A percentile compares a stretch with the other conserved stretches of the same genome.
phyloP scores from a whole-genome alignment of 2,113 vertebrate genomes.

The Rhynchomys soricoides region DNA sequence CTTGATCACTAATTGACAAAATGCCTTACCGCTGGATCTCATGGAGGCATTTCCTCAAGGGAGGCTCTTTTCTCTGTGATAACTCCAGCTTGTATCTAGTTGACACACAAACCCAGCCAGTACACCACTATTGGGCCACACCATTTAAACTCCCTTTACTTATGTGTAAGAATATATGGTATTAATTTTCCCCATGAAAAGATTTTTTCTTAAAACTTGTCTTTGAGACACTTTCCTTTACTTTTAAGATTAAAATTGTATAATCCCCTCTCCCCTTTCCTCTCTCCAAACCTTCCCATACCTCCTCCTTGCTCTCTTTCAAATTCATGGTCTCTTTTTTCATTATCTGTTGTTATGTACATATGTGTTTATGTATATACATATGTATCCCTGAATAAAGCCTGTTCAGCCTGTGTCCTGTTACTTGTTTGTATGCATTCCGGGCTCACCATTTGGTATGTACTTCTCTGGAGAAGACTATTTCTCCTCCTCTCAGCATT shows the following conservation, averaged over 20 bases:
- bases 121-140: not conserved
- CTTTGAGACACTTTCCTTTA: not conserved
- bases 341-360: not conserved
- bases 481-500: not conserved
- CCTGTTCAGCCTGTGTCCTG: not conserved
- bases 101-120: too few species aligned
- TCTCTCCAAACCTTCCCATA: not conserved
- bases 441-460: not conserved
- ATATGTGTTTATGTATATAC: not conserved
- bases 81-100: too few species aligned
- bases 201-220: not conserved
- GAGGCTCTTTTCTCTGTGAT: too few species aligned
- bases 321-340: not conserved
- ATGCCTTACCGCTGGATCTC: too few species aligned
- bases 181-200: not conserved
- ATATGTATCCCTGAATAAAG: not conserved
- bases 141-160: not conserved
- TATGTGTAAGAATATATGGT: not conserved
- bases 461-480: not conserved
- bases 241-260: not conserved
- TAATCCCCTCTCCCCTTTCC: not conserved
- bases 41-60: too few species aligned
- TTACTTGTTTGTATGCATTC: not conserved
- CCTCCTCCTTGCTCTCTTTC: not conserved
- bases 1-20: too few species aligned